Conservation (phyloP, 1,140 invertebrate genomes). For the Samia ricini region DNA sequence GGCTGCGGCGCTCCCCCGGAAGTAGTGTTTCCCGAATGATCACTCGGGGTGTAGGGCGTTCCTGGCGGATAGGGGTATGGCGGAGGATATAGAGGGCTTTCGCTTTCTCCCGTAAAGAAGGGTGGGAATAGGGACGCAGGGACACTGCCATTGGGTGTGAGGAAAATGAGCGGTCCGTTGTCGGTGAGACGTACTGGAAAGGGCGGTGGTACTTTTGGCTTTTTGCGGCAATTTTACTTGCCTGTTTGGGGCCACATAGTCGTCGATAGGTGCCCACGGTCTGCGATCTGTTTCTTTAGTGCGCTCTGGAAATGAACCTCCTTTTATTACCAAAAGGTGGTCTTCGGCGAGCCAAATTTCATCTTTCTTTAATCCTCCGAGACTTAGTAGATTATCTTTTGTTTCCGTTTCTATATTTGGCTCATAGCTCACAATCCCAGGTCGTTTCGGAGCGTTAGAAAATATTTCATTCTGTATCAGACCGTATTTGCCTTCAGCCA, state of each 20-base stretch:
- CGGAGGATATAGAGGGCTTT: slow-evolving; percentile 77
- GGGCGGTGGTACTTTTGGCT: slow-evolving; percentile 89
- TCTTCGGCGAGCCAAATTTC: slow-evolving; percentile 95
- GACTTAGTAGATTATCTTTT: slow-evolving; percentile 86
- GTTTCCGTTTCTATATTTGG: slow-evolving; percentile 85
- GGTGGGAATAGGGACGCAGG: slow-evolving; percentile 70
- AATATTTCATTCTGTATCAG: slow-evolving; percentile 92
- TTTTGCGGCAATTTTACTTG: slow-evolving; percentile 87
- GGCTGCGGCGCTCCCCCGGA: slow-evolving; percentile 79
- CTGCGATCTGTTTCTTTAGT: slow-evolving; percentile 59
- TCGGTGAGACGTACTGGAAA: slow-evolving; percentile 92
- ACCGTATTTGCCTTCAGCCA: slow-evolving; percentile 92
- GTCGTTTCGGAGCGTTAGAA: slow-evolving; percentile 81
- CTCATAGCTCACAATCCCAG: slow-evolving; percentile 89
- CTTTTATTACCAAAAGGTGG: slow-evolving; percentile 89
- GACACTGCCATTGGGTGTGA: slow-evolving; percentile 81
- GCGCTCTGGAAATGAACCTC: slow-evolving; percentile 82
- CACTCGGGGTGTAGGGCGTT: slow-evolving; percentile 71
- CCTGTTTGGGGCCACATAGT: slow-evolving; percentile 87
- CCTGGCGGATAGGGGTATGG: slow-evolving; percentile 78
- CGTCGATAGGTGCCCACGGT: slow-evolving; percentile 88
- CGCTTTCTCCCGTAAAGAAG: slow-evolving; percentile 78
- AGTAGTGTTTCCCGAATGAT: slow-evolving; percentile 80
- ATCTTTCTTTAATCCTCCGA: slow-evolving; percentile 88
- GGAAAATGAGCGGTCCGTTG: slow-evolving; percentile 86